A percentile compares a stretch with the other conserved stretches of the same genome.
phyloP scores from a whole-genome alignment of 2,113 vertebrate species.

The Upupa epops region DNA sequence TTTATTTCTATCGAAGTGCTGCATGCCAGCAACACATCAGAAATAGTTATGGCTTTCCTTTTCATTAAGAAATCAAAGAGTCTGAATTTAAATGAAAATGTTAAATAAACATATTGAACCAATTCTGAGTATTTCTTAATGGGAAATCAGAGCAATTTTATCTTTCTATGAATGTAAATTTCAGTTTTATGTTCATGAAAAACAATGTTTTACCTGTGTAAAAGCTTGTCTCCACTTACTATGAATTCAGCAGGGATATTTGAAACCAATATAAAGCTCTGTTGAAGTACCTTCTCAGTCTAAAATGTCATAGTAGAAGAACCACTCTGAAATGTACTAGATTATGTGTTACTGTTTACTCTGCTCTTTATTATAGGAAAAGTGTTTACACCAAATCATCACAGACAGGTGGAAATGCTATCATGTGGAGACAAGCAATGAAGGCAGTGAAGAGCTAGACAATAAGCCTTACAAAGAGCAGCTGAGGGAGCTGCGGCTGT shows the following conservation, averaged over 20 bases:
- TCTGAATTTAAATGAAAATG: not conserved
- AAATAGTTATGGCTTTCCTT: not conserved
- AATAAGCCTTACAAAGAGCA: too few relatives aligned
- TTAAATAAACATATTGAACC: not conserved
- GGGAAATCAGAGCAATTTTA: slow-evolving; percentile 16
- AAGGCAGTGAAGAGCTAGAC: too few relatives aligned
- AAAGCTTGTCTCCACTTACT: not conserved
- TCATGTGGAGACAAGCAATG: too few relatives aligned
- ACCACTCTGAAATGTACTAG: not conserved
- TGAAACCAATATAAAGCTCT: not conserved
- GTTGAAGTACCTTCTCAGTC: not conserved
- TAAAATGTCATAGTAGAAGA: not conserved
- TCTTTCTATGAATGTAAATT: slow-evolving; percentile 26
- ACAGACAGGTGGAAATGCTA: not conserved
- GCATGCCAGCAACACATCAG: not conserved
- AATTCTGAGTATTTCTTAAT: slow-evolving; percentile 19
- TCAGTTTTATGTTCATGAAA: slow-evolving; percentile 8
- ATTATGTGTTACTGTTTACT: not conserved
- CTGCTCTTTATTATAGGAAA: not conserved
- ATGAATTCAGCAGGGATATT: not conserved
- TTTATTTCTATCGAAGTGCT: not conserved
- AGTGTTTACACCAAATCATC: not conserved
- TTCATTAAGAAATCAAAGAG: slow-evolving; percentile 18
- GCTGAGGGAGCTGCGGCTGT: too few relatives aligned
- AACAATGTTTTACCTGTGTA: not conserved